Evolutionary conservation across 2,113 vertebrate species (phyloP), one percentile per base, ranked within the genome.

Genomic region (Datnioides undecimradiatus): DNA sequence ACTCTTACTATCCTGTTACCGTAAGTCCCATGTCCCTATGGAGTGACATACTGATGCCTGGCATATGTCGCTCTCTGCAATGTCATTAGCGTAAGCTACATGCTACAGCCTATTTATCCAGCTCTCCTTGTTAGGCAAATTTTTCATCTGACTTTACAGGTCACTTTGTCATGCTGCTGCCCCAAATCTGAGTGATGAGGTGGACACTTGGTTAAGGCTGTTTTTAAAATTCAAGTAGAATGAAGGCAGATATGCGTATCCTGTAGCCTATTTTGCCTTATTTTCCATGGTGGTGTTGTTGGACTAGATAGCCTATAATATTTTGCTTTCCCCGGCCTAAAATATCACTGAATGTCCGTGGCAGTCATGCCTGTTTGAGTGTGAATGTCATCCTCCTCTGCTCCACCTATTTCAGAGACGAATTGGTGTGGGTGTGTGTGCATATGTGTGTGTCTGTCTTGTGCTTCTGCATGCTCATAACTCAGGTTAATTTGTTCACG

Each of bases 401-500:
- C 82, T 86, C 73, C 83, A 80, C 82, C 87, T 91, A 79, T 72
- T 87, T 65, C 40, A 4, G 68, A 82, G 59, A 76, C 16, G 41
- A 70, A 76, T 64, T 19, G 46, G n/a, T 70, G 59, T 72, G 79
- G 54, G 63, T 55, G 43, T 45, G 57, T 45, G 67, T 45, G 49
- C 5, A 29, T 79, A 13, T 67, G 71, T 40, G 79, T 68, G 75
- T 67, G 78, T 77, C n/a, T 73, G 60, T 84, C 60, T 79, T 76
- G 67, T 76, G 83, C 84, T 73, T 75, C 73, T 76, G 85, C 87
- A 86, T 88, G 86, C 88, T 90, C 88, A 89, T 93, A 93, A 93
- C 87, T 91, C 89, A 86, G 90, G 91, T 93, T 93, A 87, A 92
- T 92, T 92, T 92, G 73, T 92, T 93, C 91, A 91, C 59, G 89